phyloP scores from a whole-genome alignment of 2,888 invertebrate genomes.

The Oscheius onirici region DNA sequence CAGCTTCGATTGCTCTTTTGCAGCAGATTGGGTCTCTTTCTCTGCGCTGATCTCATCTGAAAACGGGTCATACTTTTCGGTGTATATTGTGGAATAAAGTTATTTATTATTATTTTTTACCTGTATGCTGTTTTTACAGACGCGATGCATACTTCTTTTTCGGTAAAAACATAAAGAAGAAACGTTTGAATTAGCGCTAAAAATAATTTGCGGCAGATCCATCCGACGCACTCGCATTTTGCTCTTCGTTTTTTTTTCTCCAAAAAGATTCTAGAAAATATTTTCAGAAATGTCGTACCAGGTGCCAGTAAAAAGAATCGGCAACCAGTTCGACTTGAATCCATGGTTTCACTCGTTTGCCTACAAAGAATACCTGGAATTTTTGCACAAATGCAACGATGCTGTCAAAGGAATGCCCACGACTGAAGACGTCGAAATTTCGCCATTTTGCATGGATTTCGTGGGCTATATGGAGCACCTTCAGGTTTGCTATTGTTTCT shows the following conservation, averaged over 20 bases:
- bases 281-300: constrained; percentile 19
- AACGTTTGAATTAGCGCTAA: too few relatives aligned
- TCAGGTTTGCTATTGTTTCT: constrained; percentile 38
- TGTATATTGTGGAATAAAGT: background rate
- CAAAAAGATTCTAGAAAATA: too few relatives aligned
- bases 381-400: constrained; percentile 58
- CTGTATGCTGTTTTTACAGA: background rate
- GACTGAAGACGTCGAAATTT: constrained; percentile 43
- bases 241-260: too few relatives aligned
- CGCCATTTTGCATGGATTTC: constrained; percentile 40
- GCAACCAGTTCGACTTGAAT: constrained; percentile 62
- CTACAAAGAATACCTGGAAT: constrained; percentile 59
- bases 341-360: constrained; percentile 69
- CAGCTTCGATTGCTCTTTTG: constrained; percentile 4
- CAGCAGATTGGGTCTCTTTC: background rate
- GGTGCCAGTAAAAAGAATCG: constrained; percentile 50
- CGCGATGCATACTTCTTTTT: constrained; percentile 16
- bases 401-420: constrained; percentile 54
- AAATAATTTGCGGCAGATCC: too few relatives aligned
- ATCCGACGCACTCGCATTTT: too few relatives aligned
- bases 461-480: constrained; percentile 51
- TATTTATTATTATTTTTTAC: background rate
- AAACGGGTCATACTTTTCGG: constrained; percentile 4
- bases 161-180: background rate
- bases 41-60: background rate